These are phyloP conservation scores for Torymus texanus DNA, from an alignment of 2,888 invertebrate genomes.

Conservation along the genomic window DNA sequence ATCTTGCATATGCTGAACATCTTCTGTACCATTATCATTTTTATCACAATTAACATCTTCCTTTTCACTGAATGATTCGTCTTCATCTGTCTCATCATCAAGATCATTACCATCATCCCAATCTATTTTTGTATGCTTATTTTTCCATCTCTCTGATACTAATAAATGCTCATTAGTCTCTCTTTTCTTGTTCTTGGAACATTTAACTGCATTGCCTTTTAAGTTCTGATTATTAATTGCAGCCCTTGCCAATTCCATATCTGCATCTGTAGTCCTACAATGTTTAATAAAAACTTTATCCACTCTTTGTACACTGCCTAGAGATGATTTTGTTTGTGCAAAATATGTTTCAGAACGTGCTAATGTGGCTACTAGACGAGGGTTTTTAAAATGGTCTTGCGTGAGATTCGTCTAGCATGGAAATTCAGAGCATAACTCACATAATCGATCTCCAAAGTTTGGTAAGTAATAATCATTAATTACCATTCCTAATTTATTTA, in stretches of 20 bases:
- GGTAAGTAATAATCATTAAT: slow-evolving; percentile 22
- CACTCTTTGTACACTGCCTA: background rate
- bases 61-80: background rate
- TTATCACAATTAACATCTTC: background rate
- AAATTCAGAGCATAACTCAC: slow-evolving; percentile 16
- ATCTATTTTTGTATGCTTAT: background rate
- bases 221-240: slow-evolving; percentile 7
- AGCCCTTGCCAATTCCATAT: slow-evolving; percentile 4
- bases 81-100: background rate
- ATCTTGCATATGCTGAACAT: too few relatives aligned
- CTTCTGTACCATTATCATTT: too few relatives aligned
- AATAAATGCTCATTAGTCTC: background rate
- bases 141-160: background rate
- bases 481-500: slow-evolving; percentile 1
- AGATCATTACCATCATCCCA: background rate
- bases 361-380: background rate
- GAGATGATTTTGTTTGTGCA: slow-evolving; percentile 1
- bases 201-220: background rate
- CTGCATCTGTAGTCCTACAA: background rate
- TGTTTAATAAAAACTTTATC: background rate
- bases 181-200: background rate
- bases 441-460: slow-evolving; percentile 5
- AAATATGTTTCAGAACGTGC: slow-evolving; percentile 15
- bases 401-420: slow-evolving; percentile 8
- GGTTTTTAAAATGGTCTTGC: background rate